Percentiles rank a stretch among this genome's conserved stretches.
phyloP scores from a whole-genome alignment of 2,797 vertebrate species.

The Hemibagrus guttatus region DNA sequence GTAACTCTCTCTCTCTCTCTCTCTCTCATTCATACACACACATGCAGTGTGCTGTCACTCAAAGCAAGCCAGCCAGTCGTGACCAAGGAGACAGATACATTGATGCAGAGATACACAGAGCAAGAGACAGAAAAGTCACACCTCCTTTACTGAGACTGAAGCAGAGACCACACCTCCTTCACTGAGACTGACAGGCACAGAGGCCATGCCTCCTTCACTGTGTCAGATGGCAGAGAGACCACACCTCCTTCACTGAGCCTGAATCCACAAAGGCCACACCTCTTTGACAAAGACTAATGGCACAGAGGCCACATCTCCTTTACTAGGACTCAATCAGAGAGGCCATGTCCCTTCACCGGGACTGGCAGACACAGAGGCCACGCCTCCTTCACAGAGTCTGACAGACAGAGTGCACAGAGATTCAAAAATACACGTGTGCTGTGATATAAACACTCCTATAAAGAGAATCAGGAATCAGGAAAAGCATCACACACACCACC shows the following conservation, averaged over 20 bases:
- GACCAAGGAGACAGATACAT: slow-evolving; percentile 46
- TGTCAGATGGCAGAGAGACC: not conserved
- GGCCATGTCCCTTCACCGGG: too few relatives aligned
- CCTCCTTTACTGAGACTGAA: not conserved
- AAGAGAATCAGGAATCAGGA: not conserved
- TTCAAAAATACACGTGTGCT: too few relatives aligned
- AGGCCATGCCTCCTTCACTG: not conserved
- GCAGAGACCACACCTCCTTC: not conserved
- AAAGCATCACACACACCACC: not conserved
- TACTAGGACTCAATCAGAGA: too few relatives aligned
- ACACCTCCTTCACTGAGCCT: not conserved
- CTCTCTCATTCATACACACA: slow-evolving; percentile 47
- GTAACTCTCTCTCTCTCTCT: slow-evolving; percentile 43
- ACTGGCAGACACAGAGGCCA: too few relatives aligned
- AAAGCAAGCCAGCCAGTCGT: slow-evolving; percentile 59
- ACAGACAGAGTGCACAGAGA: too few relatives aligned
- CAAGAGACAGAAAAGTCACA: not conserved
- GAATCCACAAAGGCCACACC: too few relatives aligned
- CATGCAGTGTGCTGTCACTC: slow-evolving; percentile 59
- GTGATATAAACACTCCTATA: not conserved
- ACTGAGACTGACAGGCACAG: not conserved
- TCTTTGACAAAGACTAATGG: too few relatives aligned
- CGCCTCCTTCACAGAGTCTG: too few relatives aligned
- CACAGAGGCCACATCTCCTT: too few relatives aligned
- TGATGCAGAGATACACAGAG: not conserved